These are phyloP conservation scores for Schizaphis graminum DNA, from an alignment of 2,888 invertebrate species.

Conservation along the genomic window DNA sequence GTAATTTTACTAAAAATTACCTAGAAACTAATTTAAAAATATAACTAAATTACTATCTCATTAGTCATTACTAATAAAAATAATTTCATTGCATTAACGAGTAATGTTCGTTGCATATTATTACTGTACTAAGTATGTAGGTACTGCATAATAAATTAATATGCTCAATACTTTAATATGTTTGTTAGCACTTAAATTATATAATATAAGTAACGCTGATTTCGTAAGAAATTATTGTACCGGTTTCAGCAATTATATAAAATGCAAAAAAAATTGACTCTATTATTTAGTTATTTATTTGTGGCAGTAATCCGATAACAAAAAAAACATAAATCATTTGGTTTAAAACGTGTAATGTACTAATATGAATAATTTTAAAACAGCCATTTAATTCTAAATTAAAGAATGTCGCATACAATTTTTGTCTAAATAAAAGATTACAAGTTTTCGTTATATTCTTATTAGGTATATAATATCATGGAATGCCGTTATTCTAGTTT, in stretches of 20 bases:
- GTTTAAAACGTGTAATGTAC: not conserved
- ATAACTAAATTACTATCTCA: not conserved
- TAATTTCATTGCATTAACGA: not conserved
- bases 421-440: slow-evolving; percentile 6
- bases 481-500: slow-evolving; percentile 47
- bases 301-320: slow-evolving; percentile 22
- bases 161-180: not conserved
- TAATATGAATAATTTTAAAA: slow-evolving; percentile 36
- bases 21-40: too few species aligned
- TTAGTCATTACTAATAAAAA: not conserved
- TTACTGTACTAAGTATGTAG: not conserved
- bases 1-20: too few species aligned
- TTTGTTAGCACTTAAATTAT: not conserved
- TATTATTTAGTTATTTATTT: slow-evolving; percentile 12
- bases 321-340: not conserved
- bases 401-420: slow-evolving; percentile 20
- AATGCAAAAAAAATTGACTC: not conserved
- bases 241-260: not conserved
- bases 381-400: slow-evolving; percentile 12
- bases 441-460: not conserved
- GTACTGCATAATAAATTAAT: not conserved
- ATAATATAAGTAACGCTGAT: not conserved
- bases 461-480: not conserved
- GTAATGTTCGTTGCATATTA: not conserved
- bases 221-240: not conserved